Evolutionary conservation across 2,797 vertebrate species (phyloP).

Genomic region (Gymnoscopelus microlampas): DNA sequence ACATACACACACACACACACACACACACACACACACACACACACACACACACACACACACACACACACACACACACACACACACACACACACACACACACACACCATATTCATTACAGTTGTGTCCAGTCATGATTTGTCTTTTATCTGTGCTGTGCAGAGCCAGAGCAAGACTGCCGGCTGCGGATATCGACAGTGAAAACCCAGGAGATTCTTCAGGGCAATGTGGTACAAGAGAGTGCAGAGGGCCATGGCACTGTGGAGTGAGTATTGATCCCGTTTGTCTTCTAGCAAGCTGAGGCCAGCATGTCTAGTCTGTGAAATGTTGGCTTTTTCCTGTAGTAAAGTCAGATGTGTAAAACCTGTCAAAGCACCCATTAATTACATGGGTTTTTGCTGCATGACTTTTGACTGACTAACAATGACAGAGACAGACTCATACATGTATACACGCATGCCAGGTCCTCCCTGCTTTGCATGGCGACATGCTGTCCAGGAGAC

Average conservation of each 20-base stretch:
- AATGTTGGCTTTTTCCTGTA: slow-evolving; percentile 23
- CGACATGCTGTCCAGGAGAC: slow-evolving; percentile 33
- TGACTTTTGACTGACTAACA: slow-evolving; percentile 22
- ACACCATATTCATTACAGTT: background rate
- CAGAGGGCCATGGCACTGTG: slow-evolving; percentile 90
- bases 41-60: slow-evolving; percentile 1
- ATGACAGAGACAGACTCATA: slow-evolving; percentile 13
- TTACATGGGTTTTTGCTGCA: slow-evolving; percentile 3
- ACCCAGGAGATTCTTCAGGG: slow-evolving; percentile 89
- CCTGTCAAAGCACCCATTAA: background rate
- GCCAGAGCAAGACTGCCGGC: slow-evolving; percentile 69
- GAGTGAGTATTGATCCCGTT: slow-evolving; percentile 85
- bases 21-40: background rate
- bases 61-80: background rate
- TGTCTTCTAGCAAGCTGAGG: slow-evolving; percentile 23
- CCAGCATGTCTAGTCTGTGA: slow-evolving; percentile 40
- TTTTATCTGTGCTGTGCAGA: slow-evolving; percentile 57
- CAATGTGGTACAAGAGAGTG: slow-evolving; percentile 85
- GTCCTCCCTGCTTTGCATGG: background rate
- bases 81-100: slow-evolving; percentile 4
- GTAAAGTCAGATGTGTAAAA: background rate
- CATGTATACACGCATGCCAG: background rate
- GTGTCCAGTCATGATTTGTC: slow-evolving; percentile 20
- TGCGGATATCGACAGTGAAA: slow-evolving; percentile 87
- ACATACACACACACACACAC: background rate